A percentile compares a stretch with the other conserved stretches of the same genome.
phyloP scores from a whole-genome alignment of 2,888 invertebrate species.

The Agonum fuliginosum region DNA sequence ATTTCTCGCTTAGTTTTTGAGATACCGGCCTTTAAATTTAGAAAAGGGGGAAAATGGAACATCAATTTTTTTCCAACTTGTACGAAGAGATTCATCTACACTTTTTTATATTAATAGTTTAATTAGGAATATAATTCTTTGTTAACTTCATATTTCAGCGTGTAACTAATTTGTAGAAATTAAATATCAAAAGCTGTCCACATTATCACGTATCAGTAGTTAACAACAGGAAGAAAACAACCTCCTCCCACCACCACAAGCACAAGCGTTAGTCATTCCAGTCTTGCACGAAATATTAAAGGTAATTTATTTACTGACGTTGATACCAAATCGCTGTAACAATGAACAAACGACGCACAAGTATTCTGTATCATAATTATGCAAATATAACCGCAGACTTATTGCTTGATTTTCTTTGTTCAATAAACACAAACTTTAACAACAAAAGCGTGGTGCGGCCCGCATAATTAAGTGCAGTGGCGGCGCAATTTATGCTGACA shows the following conservation, averaged over 20 bases:
- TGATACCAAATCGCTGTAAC: conserved; percentile 49
- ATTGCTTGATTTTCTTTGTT: conserved; percentile 59
- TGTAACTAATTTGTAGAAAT: conserved; percentile 16
- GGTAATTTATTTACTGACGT: conserved; percentile 38
- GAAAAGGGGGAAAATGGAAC: too few species aligned
- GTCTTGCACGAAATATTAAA: conserved; percentile 37
- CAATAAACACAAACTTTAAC: conserved; percentile 59
- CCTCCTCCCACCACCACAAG: too few species aligned
- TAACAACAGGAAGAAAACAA: too few species aligned
- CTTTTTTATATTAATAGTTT: too few species aligned
- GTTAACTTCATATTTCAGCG: too few species aligned
- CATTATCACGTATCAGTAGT: conserved; percentile 13
- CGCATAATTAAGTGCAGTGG: conserved; percentile 58
- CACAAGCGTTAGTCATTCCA: conserved; percentile 3
- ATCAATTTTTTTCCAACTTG: too few species aligned
- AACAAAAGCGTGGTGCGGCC: conserved; percentile 50
- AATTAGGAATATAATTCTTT: too few species aligned
- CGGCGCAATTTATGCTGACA: conserved; percentile 54
- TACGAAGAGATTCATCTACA: too few species aligned
- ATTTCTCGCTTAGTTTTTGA: too few species aligned
- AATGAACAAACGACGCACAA: conserved; percentile 54
- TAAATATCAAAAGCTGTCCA: not conserved
- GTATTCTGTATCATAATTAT: conserved; percentile 57
- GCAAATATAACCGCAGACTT: conserved; percentile 57
- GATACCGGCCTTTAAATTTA: too few species aligned